phyloP scores from a whole-genome alignment of 2,113 vertebrate genomes.

The Suricata suricatta region DNA sequence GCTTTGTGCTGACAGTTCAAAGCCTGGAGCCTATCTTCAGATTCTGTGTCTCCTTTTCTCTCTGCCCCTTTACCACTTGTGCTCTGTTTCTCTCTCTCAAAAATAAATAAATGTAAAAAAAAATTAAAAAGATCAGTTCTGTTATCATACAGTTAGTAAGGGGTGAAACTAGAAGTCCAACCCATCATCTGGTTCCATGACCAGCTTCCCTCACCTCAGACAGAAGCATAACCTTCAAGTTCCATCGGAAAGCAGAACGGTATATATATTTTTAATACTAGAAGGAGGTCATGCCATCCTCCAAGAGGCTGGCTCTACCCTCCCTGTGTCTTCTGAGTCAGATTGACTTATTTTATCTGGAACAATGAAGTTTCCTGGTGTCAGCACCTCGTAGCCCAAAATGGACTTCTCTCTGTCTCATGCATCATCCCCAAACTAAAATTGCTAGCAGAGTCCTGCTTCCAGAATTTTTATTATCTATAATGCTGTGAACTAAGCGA shows the following conservation, averaged over 20 bases:
- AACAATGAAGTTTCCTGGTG: slow-evolving; percentile 42
- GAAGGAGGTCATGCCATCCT: background rate
- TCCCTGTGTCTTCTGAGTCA: slow-evolving; percentile 25
- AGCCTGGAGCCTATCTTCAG: no score
- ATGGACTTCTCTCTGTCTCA: slow-evolving; percentile 41
- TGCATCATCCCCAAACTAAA: slow-evolving; percentile 42
- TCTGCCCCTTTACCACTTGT: no score
- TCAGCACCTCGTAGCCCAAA: slow-evolving; percentile 56
- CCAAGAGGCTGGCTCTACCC: background rate
- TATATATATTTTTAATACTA: background rate
- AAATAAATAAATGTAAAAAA: no score
- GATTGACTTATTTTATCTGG: slow-evolving; percentile 47
- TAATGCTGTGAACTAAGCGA: background rate
- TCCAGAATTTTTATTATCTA: slow-evolving; percentile 31
- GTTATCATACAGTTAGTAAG: background rate
- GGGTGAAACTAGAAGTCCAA: background rate
- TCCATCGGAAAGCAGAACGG: background rate
- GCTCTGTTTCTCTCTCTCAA: no score
- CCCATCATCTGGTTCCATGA: background rate
- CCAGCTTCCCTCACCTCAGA: background rate
- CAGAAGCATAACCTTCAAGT: background rate
- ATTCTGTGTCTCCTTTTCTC: no score
- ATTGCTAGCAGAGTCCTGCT: slow-evolving; percentile 32
- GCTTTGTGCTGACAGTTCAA: no score
- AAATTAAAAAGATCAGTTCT: background rate